Base-by-base conservation (phyloP, 2,797 vertebrate genomes). In the Sebastes baramenuke region DNA sequence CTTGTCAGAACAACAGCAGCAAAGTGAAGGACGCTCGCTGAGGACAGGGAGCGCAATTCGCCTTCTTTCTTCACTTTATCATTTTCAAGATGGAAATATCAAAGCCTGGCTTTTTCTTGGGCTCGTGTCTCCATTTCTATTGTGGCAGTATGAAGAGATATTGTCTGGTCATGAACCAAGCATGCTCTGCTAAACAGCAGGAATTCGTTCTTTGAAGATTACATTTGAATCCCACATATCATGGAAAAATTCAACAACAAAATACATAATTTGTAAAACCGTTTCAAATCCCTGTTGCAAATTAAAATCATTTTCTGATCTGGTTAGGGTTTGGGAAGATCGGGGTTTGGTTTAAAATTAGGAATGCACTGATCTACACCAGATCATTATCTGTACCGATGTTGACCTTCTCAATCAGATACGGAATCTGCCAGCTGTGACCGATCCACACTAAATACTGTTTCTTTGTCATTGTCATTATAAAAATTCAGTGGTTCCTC, bases 1-100 rank as follows among this genome's bases (percentile, higher is more conserved):
- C 72, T 67, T 86, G 90, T 92, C 89, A 86, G 80, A 87, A 73
- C 71, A 80, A 61, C 76, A 82, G 77, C 75, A 72, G 76, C 27
- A 69, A 72, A 65, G 76, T 74, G 83, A 80, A 86, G 78, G 75
- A 83, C 80, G 77, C 69, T 29, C 70, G 73, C 16, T 56, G 67
- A 86, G 77, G 84, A 82, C 52, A 42, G 13, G 24, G 54, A 75
- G 36, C 68, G 29, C 61, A 34, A 77, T 77, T 66, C 78, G 20
- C 70, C 78, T 59, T 72, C 67, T 66, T 42, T 38, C 61, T 67
- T 34, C 67, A 14, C 34, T 76, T 80, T 10, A 67, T 77, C 75
- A 49, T 70, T 76, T 73, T 70, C 58, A 52, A 79, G 75, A 67
- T 60, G 20, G 22, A 81, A 71, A 66, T 66, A 71, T 56, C 60